These are phyloP conservation scores for Orchesella cincta DNA, from an alignment of 1,140 invertebrate species.

Conservation along the genomic window DNA sequence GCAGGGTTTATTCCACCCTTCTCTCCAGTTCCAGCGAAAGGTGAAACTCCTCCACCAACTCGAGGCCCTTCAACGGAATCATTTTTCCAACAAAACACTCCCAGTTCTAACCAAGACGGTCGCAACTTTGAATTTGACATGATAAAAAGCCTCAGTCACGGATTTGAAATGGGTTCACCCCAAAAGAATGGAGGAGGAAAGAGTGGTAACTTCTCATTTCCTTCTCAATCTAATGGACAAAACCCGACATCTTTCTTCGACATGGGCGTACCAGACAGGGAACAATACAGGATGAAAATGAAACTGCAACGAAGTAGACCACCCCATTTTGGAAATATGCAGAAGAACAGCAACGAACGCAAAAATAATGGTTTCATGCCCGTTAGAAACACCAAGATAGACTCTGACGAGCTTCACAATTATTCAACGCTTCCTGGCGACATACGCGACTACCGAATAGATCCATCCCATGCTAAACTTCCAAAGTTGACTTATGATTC, in stretches of 20 bases:
- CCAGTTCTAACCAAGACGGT: neutral
- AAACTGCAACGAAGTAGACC: neutral
- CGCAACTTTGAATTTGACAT: neutral
- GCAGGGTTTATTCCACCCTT: conserved; percentile 2
- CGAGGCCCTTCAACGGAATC: neutral
- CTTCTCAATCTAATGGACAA: neutral
- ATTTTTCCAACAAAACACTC: neutral
- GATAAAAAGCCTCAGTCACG: neutral
- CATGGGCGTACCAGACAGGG: neutral
- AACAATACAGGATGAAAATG: neutral
- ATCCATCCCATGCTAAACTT: conserved; percentile 35
- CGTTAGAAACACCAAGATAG: neutral
- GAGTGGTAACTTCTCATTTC: no score
- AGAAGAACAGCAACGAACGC: neutral
- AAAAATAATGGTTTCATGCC: neutral
- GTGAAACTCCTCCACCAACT: neutral
- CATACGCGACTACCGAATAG: conserved; percentile 24
- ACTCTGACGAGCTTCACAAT: conserved; percentile 8
- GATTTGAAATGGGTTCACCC: neutral
- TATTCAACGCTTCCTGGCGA: conserved; percentile 36
- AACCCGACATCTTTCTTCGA: neutral
- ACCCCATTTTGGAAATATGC: neutral
- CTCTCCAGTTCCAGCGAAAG: neutral
- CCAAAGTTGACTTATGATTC: conserved; percentile 40
- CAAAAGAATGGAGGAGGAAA: neutral